Base-by-base conservation (phyloP, 2,888 invertebrate species). In the Rhingia rostrata region DNA sequence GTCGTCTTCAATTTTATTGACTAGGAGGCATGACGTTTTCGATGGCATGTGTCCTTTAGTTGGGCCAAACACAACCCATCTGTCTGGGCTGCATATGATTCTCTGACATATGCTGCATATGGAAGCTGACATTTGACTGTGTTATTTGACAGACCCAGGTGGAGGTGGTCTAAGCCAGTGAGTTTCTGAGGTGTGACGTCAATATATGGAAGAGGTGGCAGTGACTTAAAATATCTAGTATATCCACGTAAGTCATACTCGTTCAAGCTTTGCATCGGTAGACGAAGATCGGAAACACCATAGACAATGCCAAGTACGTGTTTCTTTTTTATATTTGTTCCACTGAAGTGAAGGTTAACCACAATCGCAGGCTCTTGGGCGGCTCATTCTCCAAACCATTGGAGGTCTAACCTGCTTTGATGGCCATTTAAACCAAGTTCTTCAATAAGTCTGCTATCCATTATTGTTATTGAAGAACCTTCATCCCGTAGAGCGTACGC, bases 51-150 rank as follows among this genome's bases (percentile, higher is more conserved):
- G 4, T 56, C 12, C 35, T 35, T 54, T 22, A 0, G 49, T 56
- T 35, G 70, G 64, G 56, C 84, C 79, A 64, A 81, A 84, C 4
- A 86, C 79, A 0, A 84, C 72, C 84, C 78, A 86, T 86, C 67
- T 3, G 81, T 86, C 10, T 86, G 56, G 35, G 82, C 73, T 3
- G 85, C 85, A 64, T 63, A 86, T 6, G 80, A 85, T 30, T 79
- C 78, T 39, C 43, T n/a, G n/a, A n/a, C n/a, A n/a, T n/a, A n/a
- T n/a, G n/a, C n/a, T n/a, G n/a, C 58, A 6, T 14, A 14, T 51
- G 12, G 53, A 14, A 74, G 30, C 45, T 35, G 14, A 45, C n/a
- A n/a, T n/a, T n/a, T n/a, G n/a, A 74, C 9, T 4, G 47, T 54
- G 35, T 74, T 56, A 54, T 35, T 43, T 37, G 74, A 43, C 37